Conservation (phyloP, 1,140 invertebrate genomes). For the Ooceraea biroi region DNA sequence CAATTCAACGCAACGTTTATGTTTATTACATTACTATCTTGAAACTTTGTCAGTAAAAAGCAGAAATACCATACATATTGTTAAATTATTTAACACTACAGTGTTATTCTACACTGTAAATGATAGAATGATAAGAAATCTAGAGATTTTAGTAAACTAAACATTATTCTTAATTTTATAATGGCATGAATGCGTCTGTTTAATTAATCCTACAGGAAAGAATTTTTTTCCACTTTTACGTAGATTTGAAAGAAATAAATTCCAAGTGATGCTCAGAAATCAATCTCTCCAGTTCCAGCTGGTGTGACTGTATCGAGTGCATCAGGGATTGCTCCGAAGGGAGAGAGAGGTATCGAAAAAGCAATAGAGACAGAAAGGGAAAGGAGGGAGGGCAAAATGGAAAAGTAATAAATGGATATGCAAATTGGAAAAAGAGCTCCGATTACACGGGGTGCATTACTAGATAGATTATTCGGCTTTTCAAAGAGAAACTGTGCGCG, state of each 20-base stretch:
- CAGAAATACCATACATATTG: too few relatives aligned
- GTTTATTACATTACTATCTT: too few relatives aligned
- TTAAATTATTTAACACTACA: too few relatives aligned
- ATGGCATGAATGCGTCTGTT: background rate
- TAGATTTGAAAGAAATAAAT: background rate
- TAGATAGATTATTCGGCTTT: slow-evolving; percentile 67
- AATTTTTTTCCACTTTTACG: slow-evolving; percentile 6
- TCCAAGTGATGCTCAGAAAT: slow-evolving; percentile 39
- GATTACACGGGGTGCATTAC: slow-evolving; percentile 65
- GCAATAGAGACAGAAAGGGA: background rate
- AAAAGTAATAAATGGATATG: slow-evolving; percentile 55
- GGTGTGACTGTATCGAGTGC: slow-evolving; percentile 36
- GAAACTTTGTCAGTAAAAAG: too few relatives aligned
- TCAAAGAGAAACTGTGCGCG: slow-evolving; percentile 55
- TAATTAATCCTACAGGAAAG: slow-evolving; percentile 54
- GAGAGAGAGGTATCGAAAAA: background rate
- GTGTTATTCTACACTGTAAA: too few relatives aligned
- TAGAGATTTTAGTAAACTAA: background rate
- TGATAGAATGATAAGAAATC: background rate
- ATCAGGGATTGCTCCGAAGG: background rate
- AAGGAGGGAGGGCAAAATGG: slow-evolving; percentile 20
- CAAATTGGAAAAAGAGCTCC: slow-evolving; percentile 60
- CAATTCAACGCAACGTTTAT: background rate
- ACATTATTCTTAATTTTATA: slow-evolving; percentile 6
- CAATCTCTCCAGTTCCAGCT: slow-evolving; percentile 38